phyloP scores from a whole-genome alignment of 2,113 vertebrate species.

The Solenodon paradoxus region DNA sequence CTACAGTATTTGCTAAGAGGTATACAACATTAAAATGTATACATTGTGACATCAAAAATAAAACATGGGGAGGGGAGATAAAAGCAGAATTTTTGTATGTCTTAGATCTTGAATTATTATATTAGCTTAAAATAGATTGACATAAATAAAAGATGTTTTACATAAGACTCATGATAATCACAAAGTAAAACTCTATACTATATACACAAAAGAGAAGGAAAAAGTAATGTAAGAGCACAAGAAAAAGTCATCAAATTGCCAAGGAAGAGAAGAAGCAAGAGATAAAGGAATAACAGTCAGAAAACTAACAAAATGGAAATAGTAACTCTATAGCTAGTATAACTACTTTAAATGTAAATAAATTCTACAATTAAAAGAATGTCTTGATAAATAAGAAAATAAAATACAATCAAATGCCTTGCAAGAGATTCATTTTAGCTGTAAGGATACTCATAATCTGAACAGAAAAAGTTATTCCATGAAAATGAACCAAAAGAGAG shows the following conservation, averaged over 20 bases:
- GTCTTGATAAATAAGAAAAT: neutral
- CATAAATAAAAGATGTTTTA: neutral
- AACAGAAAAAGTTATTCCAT: neutral
- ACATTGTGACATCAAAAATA: too few relatives aligned
- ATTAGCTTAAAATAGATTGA: neutral
- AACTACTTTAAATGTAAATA: neutral
- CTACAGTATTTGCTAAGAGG: neutral
- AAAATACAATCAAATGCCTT: neutral
- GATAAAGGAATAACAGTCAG: neutral
- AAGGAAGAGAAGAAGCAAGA: neutral
- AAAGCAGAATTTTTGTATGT: neutral
- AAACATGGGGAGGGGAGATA: neutral
- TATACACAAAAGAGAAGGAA: neutral
- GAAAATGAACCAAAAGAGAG: neutral
- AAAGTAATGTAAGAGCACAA: neutral
- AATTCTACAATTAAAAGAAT: too few relatives aligned
- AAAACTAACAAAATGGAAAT: neutral
- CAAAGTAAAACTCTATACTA: too few relatives aligned
- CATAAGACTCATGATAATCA: neutral
- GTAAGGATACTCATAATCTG: neutral
- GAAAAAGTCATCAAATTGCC: neutral
- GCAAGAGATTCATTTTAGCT: neutral
- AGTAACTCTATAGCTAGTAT: neutral
- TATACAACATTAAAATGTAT: neutral
- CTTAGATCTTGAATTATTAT: neutral